phyloP scores from a whole-genome alignment of 2,888 invertebrate species.

The Eurois occulta region DNA sequence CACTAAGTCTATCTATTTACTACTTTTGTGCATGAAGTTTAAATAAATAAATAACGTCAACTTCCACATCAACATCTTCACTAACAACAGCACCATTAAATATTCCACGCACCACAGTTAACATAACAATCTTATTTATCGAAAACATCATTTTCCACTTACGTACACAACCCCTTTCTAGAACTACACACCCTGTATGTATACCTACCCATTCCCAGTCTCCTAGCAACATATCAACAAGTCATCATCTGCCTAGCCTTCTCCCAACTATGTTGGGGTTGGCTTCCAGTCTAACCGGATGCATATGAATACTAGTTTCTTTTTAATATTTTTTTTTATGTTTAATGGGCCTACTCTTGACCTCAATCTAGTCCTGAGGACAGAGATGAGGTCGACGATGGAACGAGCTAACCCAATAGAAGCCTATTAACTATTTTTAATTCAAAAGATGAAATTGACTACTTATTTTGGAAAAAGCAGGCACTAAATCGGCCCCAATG shows the following conservation, averaged over 20 bases:
- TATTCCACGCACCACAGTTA: background rate
- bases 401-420: too few species aligned
- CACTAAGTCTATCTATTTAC: too few species aligned
- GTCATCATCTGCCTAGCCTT: background rate
- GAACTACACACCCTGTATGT: background rate
- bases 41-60: background rate
- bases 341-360: too few species aligned
- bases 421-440: too few species aligned
- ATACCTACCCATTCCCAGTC: background rate
- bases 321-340: too few species aligned
- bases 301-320: background rate
- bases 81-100: background rate
- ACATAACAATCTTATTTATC: background rate
- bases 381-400: too few species aligned
- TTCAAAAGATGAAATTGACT: too few species aligned
- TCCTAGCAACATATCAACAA: background rate
- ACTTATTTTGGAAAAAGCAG: too few species aligned
- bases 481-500: too few species aligned
- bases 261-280: background rate
- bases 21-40: too few species aligned
- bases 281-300: background rate
- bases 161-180: background rate
- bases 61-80: background rate
- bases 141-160: slow-evolving; percentile 16
- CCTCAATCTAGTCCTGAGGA: too few species aligned